A percentile compares a stretch with the other conserved stretches of the same genome.
phyloP scores from a whole-genome alignment of 2,113 vertebrate genomes.

The Gymnocephalus cernua region DNA sequence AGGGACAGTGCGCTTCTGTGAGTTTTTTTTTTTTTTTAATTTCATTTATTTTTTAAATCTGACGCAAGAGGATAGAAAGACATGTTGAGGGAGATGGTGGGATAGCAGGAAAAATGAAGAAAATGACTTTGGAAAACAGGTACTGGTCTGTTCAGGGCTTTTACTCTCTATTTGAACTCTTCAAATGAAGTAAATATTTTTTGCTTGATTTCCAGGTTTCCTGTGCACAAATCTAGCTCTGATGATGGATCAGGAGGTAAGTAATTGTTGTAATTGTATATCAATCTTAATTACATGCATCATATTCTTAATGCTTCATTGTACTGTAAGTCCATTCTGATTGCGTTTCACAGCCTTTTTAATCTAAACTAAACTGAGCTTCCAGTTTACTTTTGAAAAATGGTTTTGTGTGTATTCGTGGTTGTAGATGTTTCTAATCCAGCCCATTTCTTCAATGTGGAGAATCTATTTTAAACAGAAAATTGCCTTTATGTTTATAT shows the following conservation, averaged over 20 bases:
- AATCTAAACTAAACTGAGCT: neutral
- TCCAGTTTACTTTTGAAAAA: neutral
- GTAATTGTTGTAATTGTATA: slow-evolving; percentile 22
- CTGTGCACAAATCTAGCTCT: slow-evolving; percentile 93
- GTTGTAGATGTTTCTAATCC: neutral
- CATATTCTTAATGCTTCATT: neutral
- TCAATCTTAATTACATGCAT: neutral
- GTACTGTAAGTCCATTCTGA: neutral
- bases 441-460: neutral
- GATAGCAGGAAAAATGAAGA: slow-evolving; percentile 74
- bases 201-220: slow-evolving; percentile 85
- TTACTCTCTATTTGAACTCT: neutral
- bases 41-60: neutral
- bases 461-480: neutral
- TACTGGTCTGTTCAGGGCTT: slow-evolving; percentile 27
- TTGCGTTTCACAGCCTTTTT: neutral
- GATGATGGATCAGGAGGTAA: slow-evolving; percentile 94
- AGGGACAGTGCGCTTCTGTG: slow-evolving; percentile 48
- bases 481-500: neutral
- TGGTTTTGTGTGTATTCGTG: neutral
- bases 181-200: neutral
- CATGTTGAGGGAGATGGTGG: slow-evolving; percentile 52
- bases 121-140: slow-evolving; percentile 75
- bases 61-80: slow-evolving; percentile 29
- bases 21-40: slow-evolving; percentile 1